These are phyloP conservation scores for Cryptophagus acutangulus DNA, from an alignment of 2,888 invertebrate species.

Conservation along the genomic window DNA sequence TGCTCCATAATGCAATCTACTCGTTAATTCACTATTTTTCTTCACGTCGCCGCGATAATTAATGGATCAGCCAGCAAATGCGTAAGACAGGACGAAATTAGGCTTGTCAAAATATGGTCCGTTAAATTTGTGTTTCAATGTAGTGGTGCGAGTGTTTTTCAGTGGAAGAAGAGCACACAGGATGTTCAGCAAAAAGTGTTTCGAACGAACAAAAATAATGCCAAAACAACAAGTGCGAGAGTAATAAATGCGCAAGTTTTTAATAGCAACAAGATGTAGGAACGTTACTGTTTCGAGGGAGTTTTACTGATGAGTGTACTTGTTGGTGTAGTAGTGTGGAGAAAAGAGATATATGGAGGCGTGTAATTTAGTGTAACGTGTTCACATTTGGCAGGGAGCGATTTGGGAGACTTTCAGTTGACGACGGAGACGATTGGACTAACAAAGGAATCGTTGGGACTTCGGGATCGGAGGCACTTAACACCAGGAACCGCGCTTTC, in stretches of 20 bases:
- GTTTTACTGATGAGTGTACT: slow-evolving; percentile 1
- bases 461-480: too few species aligned
- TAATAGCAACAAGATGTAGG: slow-evolving; percentile 1
- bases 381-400: slow-evolving; percentile 28
- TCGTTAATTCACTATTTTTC: too few species aligned
- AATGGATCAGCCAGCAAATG: neutral
- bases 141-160: slow-evolving; percentile 19
- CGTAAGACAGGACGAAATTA: slow-evolving; percentile 19
- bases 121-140: slow-evolving; percentile 23
- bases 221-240: too few species aligned
- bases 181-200: slow-evolving; percentile 5
- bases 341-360: slow-evolving; percentile 26
- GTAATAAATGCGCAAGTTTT: too few species aligned
- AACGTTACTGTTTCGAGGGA: neutral
- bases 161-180: neutral
- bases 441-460: too few species aligned
- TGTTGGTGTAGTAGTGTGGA: slow-evolving; percentile 6
- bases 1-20: too few species aligned
- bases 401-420: slow-evolving; percentile 24
- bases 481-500: too few species aligned
- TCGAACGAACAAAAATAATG: too few species aligned
- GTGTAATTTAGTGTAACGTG: slow-evolving; percentile 30
- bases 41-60: too few species aligned
- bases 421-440: slow-evolving; percentile 29
- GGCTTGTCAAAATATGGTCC: slow-evolving; percentile 25